These are phyloP conservation scores for Malurus elegans DNA, from an alignment of 2,113 vertebrate species.

Conservation along the genomic window DNA sequence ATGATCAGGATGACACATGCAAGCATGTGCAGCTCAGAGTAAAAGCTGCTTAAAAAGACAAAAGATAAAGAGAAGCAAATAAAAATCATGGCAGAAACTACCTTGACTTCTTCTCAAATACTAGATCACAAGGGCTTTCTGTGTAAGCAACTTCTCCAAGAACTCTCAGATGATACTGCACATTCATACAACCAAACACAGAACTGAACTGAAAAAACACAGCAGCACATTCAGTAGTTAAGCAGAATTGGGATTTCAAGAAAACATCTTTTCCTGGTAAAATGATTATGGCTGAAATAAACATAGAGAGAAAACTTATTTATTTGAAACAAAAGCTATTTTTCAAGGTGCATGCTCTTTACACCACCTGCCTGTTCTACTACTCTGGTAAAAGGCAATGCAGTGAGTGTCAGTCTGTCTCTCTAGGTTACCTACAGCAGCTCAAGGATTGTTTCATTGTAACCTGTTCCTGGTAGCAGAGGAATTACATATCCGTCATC, in stretches of 20 bases:
- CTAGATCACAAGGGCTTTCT: background rate
- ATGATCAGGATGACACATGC: background rate
- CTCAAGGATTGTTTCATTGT: background rate
- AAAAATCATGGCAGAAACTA: background rate
- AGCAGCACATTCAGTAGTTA: background rate
- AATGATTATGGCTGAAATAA: background rate
- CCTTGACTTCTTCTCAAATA: background rate
- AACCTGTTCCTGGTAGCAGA: background rate
- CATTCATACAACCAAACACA: background rate
- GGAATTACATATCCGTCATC: background rate
- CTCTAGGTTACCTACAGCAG: background rate
- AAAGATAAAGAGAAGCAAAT: background rate
- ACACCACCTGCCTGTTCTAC: background rate
- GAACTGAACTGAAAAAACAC: background rate
- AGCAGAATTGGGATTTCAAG: background rate
- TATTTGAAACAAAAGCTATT: background rate
- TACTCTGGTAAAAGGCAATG: background rate
- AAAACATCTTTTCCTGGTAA: background rate
- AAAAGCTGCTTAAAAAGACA: background rate
- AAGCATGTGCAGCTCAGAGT: background rate
- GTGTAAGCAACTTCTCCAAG: background rate
- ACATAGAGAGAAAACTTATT: rapidly evolving
- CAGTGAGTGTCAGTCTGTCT: background rate
- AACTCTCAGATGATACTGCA: background rate
- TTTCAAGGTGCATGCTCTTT: background rate